Percentiles rank a stretch among this genome's conserved stretches.
Conservation (phyloP, 2,113 vertebrate genomes). For the Sprattus sprattus region DNA sequence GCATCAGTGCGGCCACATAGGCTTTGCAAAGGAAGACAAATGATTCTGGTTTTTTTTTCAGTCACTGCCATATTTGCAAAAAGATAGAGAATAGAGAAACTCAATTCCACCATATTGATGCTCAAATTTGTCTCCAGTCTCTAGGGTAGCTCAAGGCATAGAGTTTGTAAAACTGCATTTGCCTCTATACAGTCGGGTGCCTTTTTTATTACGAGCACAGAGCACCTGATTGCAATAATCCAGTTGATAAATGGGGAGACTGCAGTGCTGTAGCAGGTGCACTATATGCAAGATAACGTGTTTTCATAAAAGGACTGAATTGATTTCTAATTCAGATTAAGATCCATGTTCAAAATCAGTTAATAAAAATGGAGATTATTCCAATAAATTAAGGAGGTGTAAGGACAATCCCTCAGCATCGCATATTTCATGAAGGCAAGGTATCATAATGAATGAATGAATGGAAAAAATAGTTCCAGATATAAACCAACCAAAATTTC, state of each 20-base stretch:
- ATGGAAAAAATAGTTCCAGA: background rate
- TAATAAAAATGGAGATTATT: conserved; percentile 62
- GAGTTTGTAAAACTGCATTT: conserved; percentile 61
- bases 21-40: conserved; percentile 47
- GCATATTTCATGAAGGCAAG: conserved; percentile 17
- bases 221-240: conserved; percentile 66
- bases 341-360: conserved; percentile 55
- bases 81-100: conserved; percentile 54
- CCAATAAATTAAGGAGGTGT: conserved; percentile 47
- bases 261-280: conserved; percentile 54
- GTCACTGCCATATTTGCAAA: conserved; percentile 50
- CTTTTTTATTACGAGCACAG: conserved; percentile 55
- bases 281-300: conserved; percentile 60
- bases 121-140: conserved; percentile 57
- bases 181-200: conserved; percentile 53
- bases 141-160: conserved; percentile 51
- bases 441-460: conserved; percentile 12
- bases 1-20: conserved; percentile 38
- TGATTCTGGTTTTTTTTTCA: conserved; percentile 55
- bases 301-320: conserved; percentile 66
- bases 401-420: conserved; percentile 34
- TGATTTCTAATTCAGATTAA: conserved; percentile 57
- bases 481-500: background rate
- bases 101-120: conserved; percentile 58
- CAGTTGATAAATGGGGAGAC: conserved; percentile 60